Evolutionary conservation across 1,140 invertebrate genomes (phyloP).

Genomic region (Harpegnathos saltator): DNA sequence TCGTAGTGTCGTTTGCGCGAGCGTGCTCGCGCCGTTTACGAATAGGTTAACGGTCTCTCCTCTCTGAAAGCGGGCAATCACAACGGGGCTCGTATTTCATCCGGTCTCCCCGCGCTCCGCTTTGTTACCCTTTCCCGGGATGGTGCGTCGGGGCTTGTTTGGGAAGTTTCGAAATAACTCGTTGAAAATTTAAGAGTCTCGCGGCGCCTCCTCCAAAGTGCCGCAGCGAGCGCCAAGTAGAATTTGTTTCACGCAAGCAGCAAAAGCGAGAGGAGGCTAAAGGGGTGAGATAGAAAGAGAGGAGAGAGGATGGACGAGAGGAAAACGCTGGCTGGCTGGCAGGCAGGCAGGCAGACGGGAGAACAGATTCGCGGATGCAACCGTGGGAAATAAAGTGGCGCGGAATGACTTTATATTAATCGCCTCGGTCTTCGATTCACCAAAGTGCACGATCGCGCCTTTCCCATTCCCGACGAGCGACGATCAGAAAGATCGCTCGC

Average conservation of each 20-base stretch:
- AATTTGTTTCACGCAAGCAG: slow-evolving; percentile 29
- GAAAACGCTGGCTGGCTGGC: too few species aligned
- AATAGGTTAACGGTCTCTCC: slow-evolving; percentile 46
- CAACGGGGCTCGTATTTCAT: slow-evolving; percentile 66
- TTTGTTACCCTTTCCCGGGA: slow-evolving; percentile 42
- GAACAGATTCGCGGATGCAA: slow-evolving; percentile 18
- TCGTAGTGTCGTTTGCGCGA: not conserved
- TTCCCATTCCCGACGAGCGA: too few species aligned
- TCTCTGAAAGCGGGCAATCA: slow-evolving; percentile 55
- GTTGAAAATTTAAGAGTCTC: slow-evolving; percentile 68
- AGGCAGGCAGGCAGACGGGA: not conserved
- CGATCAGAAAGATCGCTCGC: too few species aligned
- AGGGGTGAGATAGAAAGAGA: not conserved
- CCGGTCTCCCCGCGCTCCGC: slow-evolving; percentile 25
- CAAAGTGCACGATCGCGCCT: not conserved
- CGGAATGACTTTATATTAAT: slow-evolving; percentile 30
- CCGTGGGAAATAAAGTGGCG: slow-evolving; percentile 16
- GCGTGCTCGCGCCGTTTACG: not conserved
- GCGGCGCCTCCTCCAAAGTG: slow-evolving; percentile 23
- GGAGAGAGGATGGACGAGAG: not conserved
- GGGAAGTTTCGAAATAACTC: slow-evolving; percentile 64
- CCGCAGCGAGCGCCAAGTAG: slow-evolving; percentile 38
- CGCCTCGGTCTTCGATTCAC: slow-evolving; percentile 22
- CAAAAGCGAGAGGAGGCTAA: slow-evolving; percentile 14
- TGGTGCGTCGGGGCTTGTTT: slow-evolving; percentile 29